A percentile compares a stretch with the other conserved stretches of the same genome.
phyloP scores from a whole-genome alignment of 2,888 invertebrate genomes.

The Plebejus argus region DNA sequence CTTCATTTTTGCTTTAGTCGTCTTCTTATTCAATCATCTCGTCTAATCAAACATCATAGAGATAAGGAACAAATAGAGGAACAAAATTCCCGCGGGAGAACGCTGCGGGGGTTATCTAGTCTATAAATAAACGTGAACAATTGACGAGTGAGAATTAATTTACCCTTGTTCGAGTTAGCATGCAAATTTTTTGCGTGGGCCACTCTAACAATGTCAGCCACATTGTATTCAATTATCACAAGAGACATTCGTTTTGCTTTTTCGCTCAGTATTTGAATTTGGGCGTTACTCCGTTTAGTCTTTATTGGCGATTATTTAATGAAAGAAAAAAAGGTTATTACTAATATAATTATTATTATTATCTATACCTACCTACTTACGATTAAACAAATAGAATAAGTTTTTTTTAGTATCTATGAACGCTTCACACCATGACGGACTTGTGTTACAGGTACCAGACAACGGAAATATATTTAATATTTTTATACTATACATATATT shows the following conservation, averaged over 20 bases:
- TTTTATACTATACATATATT: too few relatives aligned
- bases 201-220: not conserved
- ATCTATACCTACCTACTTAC: not conserved
- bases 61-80: not conserved
- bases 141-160: not conserved
- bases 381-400: not conserved
- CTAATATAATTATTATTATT: too few relatives aligned
- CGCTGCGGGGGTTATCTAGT: not conserved
- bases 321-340: too few relatives aligned
- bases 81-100: not conserved
- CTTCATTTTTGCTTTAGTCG: too few relatives aligned
- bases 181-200: slow-evolving; percentile 15
- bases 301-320: not conserved
- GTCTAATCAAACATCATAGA: not conserved
- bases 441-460: too few relatives aligned
- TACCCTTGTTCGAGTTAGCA: not conserved
- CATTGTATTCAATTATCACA: not conserved
- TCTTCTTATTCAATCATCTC: too few relatives aligned
- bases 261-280: slow-evolving; percentile 2
- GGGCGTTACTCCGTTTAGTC: too few relatives aligned
- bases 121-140: not conserved
- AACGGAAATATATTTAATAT: too few relatives aligned
- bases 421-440: too few relatives aligned
- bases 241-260: not conserved
- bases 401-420: too few relatives aligned